Base-by-base conservation (phyloP, 2,113 vertebrate species). In the Fulica atra region DNA sequence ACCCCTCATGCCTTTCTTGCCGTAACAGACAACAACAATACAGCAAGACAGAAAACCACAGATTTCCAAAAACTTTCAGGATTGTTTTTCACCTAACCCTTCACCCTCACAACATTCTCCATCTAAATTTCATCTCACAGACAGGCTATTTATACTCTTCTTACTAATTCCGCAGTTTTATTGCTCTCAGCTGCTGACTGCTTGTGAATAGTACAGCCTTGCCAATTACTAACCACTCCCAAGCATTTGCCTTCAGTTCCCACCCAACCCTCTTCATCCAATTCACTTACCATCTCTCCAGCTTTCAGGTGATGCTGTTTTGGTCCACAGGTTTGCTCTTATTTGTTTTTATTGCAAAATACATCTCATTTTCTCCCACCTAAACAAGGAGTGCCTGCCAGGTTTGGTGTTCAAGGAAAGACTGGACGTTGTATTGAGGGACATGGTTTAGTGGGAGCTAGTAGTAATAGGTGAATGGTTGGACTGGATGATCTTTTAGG, bases 301-400 rank as follows among this genome's bases (percentile, higher is more conserved):
- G 42, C 29, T 71, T 81, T 38, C 81, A 73, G 19, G 20, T 35
- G 44, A 40, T 9, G 7, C 35, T 53, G 16, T 7, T 46, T 54
- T 60, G 35, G 20, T 42, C 23, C 33, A 35, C 6, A 18, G 6
- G 6, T 33, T 42, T 60, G 31, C 36, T 48, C 51, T 65, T 18
- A 40, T 4, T 51, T 51, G 24, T 51, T 51, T 19, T 56, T n/a
- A 26, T 24, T 78, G 51, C 24, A 51, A 51, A 81, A 20, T 10
- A 24, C 9, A 33, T 9, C 20, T 73, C 0, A 0, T 10, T 18
- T 77, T 21, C 46, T 66, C 19, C 60, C 57, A 23, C 20, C 21
- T 23, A 44, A 81, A 19, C 16, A 25, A 42, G 54, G 21, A 44
- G 13, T 0, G 0, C 25, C 64, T 66, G 33, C 24, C 33, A 42